Percentiles rank a stretch among this genome's conserved stretches.
These are phyloP conservation scores for Eupithecia abbreviata DNA, from an alignment of 2,888 invertebrate species.

Conservation along the genomic window DNA sequence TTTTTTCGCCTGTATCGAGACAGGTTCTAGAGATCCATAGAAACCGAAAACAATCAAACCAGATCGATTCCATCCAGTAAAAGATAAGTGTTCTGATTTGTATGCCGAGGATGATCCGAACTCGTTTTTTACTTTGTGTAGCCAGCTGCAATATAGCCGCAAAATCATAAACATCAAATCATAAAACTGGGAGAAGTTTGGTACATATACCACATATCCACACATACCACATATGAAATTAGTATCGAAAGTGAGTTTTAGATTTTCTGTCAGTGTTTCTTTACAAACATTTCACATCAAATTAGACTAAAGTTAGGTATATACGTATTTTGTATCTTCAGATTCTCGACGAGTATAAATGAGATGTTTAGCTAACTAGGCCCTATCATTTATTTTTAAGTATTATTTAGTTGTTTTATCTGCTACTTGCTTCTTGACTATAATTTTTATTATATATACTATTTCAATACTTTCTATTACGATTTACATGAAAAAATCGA, in stretches of 20 bases:
- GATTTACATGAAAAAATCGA: no score
- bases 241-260: no score
- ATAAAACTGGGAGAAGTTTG: constrained; percentile 26
- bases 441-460: no score
- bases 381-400: not conserved
- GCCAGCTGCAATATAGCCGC: constrained; percentile 57
- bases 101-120: constrained; percentile 28
- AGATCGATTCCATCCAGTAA: constrained; percentile 28
- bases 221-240: not conserved
- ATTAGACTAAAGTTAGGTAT: not conserved
- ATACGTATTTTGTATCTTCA: not conserved
- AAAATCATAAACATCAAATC: constrained; percentile 66
- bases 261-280: no score
- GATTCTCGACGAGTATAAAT: not conserved
- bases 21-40: constrained; percentile 1
- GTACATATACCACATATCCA: constrained; percentile 1
- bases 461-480: no score
- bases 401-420: no score
- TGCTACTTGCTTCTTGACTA: no score
- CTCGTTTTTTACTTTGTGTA: constrained; percentile 19
- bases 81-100: constrained; percentile 33
- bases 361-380: not conserved
- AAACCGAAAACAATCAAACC: constrained; percentile 21
- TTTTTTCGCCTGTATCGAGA: not conserved
- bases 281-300: no score